Conservation (phyloP, 2,113 vertebrate genomes). For the Neotoma lepida region DNA sequence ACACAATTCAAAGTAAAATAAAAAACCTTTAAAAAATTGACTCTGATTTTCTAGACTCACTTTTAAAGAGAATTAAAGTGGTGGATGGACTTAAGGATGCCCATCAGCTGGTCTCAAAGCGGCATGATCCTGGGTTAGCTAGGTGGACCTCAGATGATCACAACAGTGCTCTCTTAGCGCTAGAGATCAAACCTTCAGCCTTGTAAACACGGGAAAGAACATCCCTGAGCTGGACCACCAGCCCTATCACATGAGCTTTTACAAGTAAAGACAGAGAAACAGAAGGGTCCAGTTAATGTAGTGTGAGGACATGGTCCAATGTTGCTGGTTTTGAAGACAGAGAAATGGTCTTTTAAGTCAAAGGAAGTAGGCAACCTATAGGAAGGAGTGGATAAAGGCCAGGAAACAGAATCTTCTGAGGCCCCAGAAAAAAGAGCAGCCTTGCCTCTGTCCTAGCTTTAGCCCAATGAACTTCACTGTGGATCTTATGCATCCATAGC, state of each 20-base stretch:
- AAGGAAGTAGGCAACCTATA: not conserved
- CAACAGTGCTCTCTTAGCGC: not conserved
- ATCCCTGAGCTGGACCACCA: not conserved
- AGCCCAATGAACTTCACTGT: not conserved
- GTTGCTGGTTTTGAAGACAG: conserved; percentile 18
- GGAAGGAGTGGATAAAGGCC: not conserved
- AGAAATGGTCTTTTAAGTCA: not conserved
- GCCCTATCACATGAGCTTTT: not conserved
- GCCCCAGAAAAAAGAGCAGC: not conserved
- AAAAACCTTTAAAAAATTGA: not conserved
- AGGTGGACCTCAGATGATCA: not conserved
- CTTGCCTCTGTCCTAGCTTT: not conserved
- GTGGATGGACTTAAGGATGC: not conserved
- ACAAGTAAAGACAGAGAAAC: not conserved
- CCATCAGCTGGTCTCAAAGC: not conserved
- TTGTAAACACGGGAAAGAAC: not conserved
- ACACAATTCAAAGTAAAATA: not conserved
- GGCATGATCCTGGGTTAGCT: not conserved
- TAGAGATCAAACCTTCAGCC: not conserved
- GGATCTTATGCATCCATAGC: not conserved
- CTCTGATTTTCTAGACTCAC: not conserved
- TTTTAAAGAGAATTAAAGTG: not conserved
- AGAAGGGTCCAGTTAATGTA: not conserved
- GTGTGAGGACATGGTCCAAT: not conserved
- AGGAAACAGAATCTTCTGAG: not conserved